phyloP scores from a whole-genome alignment of 2,113 vertebrate genomes.

The Chaetodon trifascialis region DNA sequence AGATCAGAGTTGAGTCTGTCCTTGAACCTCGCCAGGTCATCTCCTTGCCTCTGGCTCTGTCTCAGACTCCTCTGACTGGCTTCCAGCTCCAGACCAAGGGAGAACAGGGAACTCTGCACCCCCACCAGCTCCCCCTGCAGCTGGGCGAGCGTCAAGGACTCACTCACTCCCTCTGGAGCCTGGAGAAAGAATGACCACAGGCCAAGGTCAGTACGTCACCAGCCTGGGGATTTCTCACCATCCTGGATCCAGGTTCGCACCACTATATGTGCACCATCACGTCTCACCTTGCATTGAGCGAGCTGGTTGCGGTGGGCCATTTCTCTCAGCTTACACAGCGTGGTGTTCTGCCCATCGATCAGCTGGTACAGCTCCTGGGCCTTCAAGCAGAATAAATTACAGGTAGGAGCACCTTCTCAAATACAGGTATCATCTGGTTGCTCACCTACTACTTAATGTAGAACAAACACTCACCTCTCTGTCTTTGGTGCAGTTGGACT shows the following conservation, averaged over 20 bases:
- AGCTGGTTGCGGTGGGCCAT: constrained; percentile 89
- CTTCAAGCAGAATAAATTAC: constrained; percentile 69
- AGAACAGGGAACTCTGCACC: constrained; percentile 90
- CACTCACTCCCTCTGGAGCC: constrained; percentile 66
- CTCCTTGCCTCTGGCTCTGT: constrained; percentile 88
- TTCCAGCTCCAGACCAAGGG: constrained; percentile 91
- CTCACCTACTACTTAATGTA: background rate
- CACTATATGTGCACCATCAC: background rate
- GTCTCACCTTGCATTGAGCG: constrained; percentile 86
- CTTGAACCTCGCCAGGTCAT: constrained; percentile 82
- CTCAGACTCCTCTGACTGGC: constrained; percentile 85
- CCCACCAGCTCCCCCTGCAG: constrained; percentile 87
- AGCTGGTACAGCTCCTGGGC: constrained; percentile 91
- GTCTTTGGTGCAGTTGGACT: constrained; percentile 90
- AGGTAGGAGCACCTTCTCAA: background rate
- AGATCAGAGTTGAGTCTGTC: constrained; percentile 86
- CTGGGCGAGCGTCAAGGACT: constrained; percentile 72
- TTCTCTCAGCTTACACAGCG: constrained; percentile 90
- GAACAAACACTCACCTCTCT: constrained; percentile 85
- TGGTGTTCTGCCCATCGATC: constrained; percentile 92
- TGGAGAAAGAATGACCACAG: constrained; percentile 44
- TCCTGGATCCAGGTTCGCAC: background rate
- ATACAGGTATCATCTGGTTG: background rate
- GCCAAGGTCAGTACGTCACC: constrained; percentile 14
- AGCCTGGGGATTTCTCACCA: background rate